Evolutionary conservation across 2,113 vertebrate genomes (phyloP).

Genomic region (Pseudois nayaur): DNA sequence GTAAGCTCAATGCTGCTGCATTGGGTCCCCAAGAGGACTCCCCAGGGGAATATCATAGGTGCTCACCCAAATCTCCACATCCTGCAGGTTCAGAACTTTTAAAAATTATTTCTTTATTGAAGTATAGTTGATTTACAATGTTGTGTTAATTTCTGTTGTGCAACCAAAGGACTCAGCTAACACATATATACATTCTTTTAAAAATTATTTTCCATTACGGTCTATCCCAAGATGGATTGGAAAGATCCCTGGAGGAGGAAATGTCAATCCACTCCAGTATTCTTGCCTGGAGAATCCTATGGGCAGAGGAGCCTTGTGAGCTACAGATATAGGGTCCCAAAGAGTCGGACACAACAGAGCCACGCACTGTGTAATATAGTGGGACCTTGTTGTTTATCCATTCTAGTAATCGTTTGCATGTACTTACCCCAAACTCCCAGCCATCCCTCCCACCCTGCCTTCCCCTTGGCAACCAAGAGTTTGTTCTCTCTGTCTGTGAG

Average conservation of each 20-base stretch:
- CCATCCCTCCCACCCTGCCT: background rate
- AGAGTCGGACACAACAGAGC: background rate
- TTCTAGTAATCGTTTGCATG: background rate
- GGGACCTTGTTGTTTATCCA: background rate
- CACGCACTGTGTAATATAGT: background rate
- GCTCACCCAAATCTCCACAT: background rate
- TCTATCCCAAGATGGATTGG: background rate
- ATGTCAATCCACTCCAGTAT: background rate
- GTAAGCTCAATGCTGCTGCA: rapidly evolving
- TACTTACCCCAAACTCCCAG: background rate
- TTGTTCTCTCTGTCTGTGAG: background rate
- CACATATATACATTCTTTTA: background rate
- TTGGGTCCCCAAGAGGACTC: too few relatives aligned
- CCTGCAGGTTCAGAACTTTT: background rate
- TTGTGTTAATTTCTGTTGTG: background rate
- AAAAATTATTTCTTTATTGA: background rate
- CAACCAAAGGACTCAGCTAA: background rate
- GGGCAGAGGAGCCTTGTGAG: background rate
- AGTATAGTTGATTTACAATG: background rate
- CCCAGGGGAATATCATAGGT: too few relatives aligned
- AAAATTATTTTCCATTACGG: background rate
- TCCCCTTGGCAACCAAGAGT: background rate
- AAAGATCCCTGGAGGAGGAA: background rate
- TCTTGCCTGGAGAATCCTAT: background rate
- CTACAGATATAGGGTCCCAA: background rate